phyloP scores from a whole-genome alignment of 2,797 vertebrate species.

The Thunnus albacares region DNA sequence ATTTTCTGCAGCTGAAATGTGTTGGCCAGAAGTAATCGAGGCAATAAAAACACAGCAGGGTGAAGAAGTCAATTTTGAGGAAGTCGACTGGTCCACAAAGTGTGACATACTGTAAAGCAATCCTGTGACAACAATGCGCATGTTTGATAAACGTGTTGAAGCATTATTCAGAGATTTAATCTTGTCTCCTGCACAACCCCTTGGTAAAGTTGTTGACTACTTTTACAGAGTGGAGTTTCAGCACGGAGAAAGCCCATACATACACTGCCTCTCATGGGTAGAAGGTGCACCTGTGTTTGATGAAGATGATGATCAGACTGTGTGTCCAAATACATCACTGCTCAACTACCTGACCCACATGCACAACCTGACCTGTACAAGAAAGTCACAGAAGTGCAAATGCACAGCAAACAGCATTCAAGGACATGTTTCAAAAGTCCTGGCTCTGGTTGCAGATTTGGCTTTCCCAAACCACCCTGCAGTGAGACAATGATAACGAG shows the following conservation, averaged over 20 bases:
- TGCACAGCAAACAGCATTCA: slow-evolving; percentile 41
- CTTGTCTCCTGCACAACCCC: no score
- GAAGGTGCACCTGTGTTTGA: background rate
- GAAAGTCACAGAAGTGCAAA: slow-evolving; percentile 48
- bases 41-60: slow-evolving; percentile 20
- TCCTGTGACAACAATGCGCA: slow-evolving; percentile 1
- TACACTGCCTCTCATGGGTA: no score
- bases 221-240: no score
- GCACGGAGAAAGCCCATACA: no score
- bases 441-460: slow-evolving; percentile 37
- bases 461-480: slow-evolving; percentile 46
- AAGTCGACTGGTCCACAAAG: slow-evolving; percentile 4
- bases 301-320: slow-evolving; percentile 18
- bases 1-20: no score
- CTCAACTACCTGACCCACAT: slow-evolving; percentile 27
- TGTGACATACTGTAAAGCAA: slow-evolving; percentile 23
- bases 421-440: slow-evolving; percentile 22
- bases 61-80: slow-evolving; percentile 1
- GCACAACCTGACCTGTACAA: slow-evolving; percentile 32
- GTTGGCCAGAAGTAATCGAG: slow-evolving; percentile 1
- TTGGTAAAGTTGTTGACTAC: no score
- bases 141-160: slow-evolving; percentile 24
- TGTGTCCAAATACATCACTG: slow-evolving; percentile 39
- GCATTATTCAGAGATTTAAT: slow-evolving; percentile 17
- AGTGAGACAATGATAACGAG: slow-evolving; percentile 29